Evolutionary conservation across 2,888 invertebrate genomes (phyloP).

Genomic region (Teleiodes luculella): DNA sequence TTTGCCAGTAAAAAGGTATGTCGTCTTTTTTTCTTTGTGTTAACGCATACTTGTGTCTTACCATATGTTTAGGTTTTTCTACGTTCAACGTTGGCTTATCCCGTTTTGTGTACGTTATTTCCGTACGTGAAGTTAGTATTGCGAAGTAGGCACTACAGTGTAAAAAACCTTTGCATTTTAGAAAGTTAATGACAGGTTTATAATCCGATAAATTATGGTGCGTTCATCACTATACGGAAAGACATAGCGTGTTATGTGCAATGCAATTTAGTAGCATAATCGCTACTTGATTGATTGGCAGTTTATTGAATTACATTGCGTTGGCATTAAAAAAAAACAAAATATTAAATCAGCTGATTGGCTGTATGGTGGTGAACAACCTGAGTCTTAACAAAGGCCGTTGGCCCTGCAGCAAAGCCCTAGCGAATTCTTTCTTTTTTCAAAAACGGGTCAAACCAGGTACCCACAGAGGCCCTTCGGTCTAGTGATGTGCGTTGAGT

Average conservation of each 20-base stretch:
- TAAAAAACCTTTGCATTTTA: constrained; percentile 29
- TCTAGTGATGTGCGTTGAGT: constrained; percentile 29
- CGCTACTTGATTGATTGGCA: constrained; percentile 14
- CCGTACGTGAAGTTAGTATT: neutral
- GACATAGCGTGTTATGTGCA: constrained; percentile 20
- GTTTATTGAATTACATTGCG: too few species aligned
- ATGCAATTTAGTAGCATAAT: constrained; percentile 29
- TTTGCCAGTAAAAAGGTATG: constrained; percentile 65
- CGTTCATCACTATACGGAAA: constrained; percentile 13
- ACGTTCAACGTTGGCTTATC: neutral
- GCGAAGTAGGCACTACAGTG: constrained; percentile 26
- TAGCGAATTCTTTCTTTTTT: constrained; percentile 21
- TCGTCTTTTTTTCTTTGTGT: constrained; percentile 41
- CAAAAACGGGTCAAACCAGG: constrained; percentile 40
- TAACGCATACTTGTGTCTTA: constrained; percentile 32
- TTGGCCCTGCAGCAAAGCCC: neutral
- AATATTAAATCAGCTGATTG: constrained; percentile 32
- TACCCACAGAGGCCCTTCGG: constrained; percentile 29
- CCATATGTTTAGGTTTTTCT: constrained; percentile 54
- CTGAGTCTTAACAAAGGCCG: constrained; percentile 1
- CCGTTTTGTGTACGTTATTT: neutral
- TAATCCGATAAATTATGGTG: constrained; percentile 34
- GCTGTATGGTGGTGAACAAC: neutral
- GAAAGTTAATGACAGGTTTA: constrained; percentile 46
- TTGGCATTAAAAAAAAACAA: neutral